These are phyloP conservation scores for Sminthurinus aureus DNA, from an alignment of 2,888 invertebrate species.

Conservation along the genomic window DNA sequence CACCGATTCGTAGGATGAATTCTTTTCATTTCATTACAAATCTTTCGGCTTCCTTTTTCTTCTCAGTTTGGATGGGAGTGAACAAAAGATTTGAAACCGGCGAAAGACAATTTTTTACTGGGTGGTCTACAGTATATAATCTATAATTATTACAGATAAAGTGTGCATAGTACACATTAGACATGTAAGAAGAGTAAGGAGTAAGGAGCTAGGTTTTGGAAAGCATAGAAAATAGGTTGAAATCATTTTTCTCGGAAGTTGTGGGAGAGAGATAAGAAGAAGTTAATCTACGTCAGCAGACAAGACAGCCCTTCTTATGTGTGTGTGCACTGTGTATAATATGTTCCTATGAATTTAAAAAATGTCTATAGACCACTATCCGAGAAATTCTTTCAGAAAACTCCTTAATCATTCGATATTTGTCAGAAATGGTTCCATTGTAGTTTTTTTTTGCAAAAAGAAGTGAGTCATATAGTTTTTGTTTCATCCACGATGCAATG, in stretches of 20 bases:
- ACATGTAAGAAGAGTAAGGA: neutral
- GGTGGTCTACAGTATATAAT: neutral
- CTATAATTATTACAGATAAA: neutral
- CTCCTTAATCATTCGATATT: too few relatives aligned
- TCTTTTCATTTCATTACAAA: neutral
- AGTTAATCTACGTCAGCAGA: too few relatives aligned
- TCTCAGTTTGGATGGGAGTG: neutral
- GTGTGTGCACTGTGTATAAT: too few relatives aligned
- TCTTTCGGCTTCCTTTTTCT: neutral
- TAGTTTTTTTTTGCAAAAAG: too few relatives aligned
- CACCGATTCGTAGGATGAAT: neutral
- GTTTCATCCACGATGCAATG: too few relatives aligned
- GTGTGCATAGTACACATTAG: neutral
- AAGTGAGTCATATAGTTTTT: too few relatives aligned
- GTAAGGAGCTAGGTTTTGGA: neutral
- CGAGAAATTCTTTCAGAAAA: too few relatives aligned
- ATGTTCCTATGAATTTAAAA: too few relatives aligned
- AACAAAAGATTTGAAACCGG: neutral
- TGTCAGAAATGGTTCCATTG: too few relatives aligned
- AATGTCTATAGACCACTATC: too few relatives aligned
- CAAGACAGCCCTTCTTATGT: too few relatives aligned
- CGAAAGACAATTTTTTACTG: neutral
- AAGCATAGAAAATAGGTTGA: neutral
- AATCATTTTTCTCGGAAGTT: neutral
- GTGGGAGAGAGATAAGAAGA: too few relatives aligned